These are phyloP conservation scores for Triplophysa siluroides DNA, from an alignment of 2,113 vertebrate genomes.

Conservation along the genomic window DNA sequence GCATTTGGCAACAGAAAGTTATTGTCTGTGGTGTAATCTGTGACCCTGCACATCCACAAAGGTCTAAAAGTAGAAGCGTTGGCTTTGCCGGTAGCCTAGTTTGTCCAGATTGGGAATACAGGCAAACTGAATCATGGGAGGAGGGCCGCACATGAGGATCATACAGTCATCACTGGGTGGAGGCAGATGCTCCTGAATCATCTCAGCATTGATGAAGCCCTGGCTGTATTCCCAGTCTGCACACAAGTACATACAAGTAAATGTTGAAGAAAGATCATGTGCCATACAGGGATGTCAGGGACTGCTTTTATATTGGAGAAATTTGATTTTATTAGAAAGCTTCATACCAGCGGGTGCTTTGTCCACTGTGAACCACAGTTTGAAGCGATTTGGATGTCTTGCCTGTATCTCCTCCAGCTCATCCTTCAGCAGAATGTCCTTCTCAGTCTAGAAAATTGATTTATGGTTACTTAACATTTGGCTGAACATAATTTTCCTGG, in stretches of 20 bases:
- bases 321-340: background rate
- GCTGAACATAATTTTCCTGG: background rate
- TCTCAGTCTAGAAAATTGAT: constrained; percentile 66
- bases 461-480: background rate
- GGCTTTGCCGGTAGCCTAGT: constrained; percentile 71
- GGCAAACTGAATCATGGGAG: constrained; percentile 76
- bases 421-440: constrained; percentile 73
- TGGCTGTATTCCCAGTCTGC: constrained; percentile 74
- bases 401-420: constrained; percentile 74
- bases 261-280: background rate
- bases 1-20: background rate
- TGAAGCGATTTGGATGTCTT: constrained; percentile 67
- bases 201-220: constrained; percentile 72
- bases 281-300: background rate
- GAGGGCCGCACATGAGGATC: constrained; percentile 76
- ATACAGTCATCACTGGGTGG: constrained; percentile 68
- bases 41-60: background rate
- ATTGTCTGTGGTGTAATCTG: constrained; percentile 10
- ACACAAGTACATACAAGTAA: background rate
- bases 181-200: constrained; percentile 76
- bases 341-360: constrained; percentile 69
- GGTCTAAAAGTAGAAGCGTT: constrained; percentile 70
- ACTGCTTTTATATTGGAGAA: background rate
- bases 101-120: constrained; percentile 76
- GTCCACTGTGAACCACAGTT: constrained; percentile 77